Evolutionary conservation across 2,888 invertebrate genomes (phyloP).

Genomic region (Epirrhoe tristata): DNA sequence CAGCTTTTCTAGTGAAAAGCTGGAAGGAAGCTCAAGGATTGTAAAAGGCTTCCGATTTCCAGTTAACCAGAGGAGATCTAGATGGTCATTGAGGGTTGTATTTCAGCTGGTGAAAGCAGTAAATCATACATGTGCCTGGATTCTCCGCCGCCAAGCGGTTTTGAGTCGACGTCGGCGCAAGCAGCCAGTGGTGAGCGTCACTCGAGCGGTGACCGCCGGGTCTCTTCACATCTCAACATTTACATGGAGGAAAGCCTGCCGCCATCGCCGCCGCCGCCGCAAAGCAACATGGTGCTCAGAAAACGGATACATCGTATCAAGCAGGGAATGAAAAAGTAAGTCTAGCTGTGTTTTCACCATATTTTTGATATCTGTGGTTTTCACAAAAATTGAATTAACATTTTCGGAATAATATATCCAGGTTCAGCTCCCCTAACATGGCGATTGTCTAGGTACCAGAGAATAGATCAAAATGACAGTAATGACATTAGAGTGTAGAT

Average conservation of each 20-base stretch:
- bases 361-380: too few relatives aligned
- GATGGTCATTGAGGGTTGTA: background rate
- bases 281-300: constrained; percentile 93
- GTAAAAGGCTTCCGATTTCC: background rate
- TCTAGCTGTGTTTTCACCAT: too few relatives aligned
- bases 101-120: constrained; percentile 83
- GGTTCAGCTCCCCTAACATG: too few relatives aligned
- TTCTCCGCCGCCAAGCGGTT: constrained; percentile 84
- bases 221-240: constrained; percentile 64
- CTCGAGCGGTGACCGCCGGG: constrained; percentile 78
- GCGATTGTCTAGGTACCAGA: too few relatives aligned
- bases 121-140: constrained; percentile 85
- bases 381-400: too few relatives aligned
- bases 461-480: too few relatives aligned
- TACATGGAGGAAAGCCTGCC: constrained; percentile 81
- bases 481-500: too few relatives aligned
- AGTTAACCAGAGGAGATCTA: background rate
- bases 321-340: constrained; percentile 93
- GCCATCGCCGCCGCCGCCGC: constrained; percentile 88
- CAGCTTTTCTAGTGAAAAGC: too few relatives aligned
- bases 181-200: constrained; percentile 64
- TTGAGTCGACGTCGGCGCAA: constrained; percentile 82
- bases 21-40: too few relatives aligned
- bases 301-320: constrained; percentile 95
- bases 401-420: too few relatives aligned